phyloP scores from a whole-genome alignment of 2,113 vertebrate species.

The Pteronura brasiliensis region DNA sequence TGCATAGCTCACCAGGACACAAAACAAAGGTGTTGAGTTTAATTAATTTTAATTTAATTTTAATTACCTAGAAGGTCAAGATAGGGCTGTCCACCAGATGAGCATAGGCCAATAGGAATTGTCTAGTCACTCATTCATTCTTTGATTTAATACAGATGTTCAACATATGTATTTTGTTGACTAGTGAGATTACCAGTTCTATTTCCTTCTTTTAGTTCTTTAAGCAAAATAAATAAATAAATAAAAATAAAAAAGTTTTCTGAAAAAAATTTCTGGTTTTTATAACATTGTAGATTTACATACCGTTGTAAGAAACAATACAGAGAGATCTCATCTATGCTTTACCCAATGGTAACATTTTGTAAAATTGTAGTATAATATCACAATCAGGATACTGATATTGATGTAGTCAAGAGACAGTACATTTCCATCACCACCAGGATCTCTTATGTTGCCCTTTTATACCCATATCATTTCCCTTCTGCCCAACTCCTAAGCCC shows the following conservation, averaged over 20 bases:
- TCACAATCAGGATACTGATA: background rate
- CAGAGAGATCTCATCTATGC: background rate
- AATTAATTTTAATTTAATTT: background rate
- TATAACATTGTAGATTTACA: background rate
- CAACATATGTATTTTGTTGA: background rate
- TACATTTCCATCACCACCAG: background rate
- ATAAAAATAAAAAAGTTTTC: background rate
- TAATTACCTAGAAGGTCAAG: background rate
- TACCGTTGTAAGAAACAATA: background rate
- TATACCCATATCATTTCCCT: background rate
- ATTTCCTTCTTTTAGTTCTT: background rate
- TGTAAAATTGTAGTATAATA: background rate
- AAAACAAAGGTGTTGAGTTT: constrained; percentile 33
- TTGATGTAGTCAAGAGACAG: background rate
- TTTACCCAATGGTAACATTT: background rate
- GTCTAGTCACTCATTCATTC: background rate
- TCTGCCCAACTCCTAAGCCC: background rate
- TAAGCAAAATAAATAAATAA: background rate
- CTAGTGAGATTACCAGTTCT: background rate
- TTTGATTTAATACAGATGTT: constrained; percentile 6
- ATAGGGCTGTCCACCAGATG: background rate
- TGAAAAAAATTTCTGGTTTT: background rate
- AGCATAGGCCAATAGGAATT: background rate
- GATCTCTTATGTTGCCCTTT: background rate
- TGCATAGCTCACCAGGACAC: background rate